phyloP scores from a whole-genome alignment of 2,888 invertebrate species.

The Xanthia icteritia region DNA sequence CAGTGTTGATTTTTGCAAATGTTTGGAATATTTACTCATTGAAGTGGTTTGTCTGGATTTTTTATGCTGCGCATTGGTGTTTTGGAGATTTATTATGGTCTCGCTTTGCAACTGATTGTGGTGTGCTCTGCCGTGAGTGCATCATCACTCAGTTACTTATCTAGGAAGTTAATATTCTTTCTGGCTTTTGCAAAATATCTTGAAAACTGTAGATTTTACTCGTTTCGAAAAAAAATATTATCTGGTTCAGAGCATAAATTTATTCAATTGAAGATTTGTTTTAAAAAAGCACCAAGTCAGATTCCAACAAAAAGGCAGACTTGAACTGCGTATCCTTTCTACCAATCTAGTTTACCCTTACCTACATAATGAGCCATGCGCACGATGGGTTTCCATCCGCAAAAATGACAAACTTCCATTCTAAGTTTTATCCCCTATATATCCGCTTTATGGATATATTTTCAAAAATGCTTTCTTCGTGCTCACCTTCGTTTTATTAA shows the following conservation, averaged over 20 bases:
- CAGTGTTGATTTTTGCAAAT: slow-evolving; percentile 31
- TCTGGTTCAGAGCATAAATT: too few species aligned
- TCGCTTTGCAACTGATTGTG: background rate
- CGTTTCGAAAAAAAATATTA: background rate
- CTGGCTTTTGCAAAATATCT: background rate
- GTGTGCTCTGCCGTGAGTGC: background rate
- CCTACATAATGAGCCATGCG: too few species aligned
- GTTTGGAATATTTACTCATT: slow-evolving; percentile 40
- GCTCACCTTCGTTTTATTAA: background rate
- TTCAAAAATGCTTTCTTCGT: too few species aligned
- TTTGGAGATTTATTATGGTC: slow-evolving; percentile 26
- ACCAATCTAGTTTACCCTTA: background rate
- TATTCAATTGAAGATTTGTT: background rate
- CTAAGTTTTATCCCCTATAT: too few species aligned
- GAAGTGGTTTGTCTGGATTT: slow-evolving; percentile 36
- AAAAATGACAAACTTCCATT: too few species aligned
- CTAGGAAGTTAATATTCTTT: background rate
- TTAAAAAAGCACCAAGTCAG: background rate
- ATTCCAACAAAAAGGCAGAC: background rate
- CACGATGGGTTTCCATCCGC: too few species aligned
- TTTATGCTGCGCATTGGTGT: slow-evolving; percentile 1
- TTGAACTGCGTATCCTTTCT: too few species aligned
- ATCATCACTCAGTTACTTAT: background rate
- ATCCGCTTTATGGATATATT: background rate
- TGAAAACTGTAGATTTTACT: background rate